Evolutionary conservation across 2,888 invertebrate species (phyloP), one percentile per base, ranked within the genome.

Genomic region (Horisme vitalbata): DNA sequence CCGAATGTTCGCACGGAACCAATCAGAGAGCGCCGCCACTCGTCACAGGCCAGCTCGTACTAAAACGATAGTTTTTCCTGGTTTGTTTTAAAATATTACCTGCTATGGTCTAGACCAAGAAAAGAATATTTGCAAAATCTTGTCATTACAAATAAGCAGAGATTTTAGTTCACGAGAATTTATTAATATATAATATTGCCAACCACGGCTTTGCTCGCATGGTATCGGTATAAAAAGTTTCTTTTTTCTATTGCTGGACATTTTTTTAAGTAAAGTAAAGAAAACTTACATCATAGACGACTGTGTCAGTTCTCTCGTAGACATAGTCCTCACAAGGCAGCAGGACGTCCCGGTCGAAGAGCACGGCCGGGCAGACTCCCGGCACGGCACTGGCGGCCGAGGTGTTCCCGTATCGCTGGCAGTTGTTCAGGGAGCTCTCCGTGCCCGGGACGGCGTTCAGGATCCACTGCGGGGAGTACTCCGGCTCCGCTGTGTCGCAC

Each of bases 1-100:
- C 94, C 95, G 21, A 93, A 59, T 33, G 93, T 94, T 48, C 94
- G 92, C 8, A 94, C 79, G 0, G 94, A 93, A 0, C 95, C 95
- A 26, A 95, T 93, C 52, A 95, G 67, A 0, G 94, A 90, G 18
- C 95, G 83, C 53, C 93, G 93, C 95, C 95, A 95, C 85, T 86
- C 90, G 21, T 92, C 90, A 56, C 94, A 94, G 0, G 91, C 92
- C n/a, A 94, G 68, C 31, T 76, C 79, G 65, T 90, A 94, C 94
- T 94, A 71, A 4, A 70, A 12, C 1, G 12, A 3, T 8, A 13
- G 9, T n/a, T n/a, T n/a, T n/a, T n/a, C n/a, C n/a, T n/a, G n/a
- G n/a, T n/a, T n/a, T n/a, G n/a, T n/a, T n/a, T n/a, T 31, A 4
- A 4, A 15, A 15, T 8, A 2, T 14, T 15, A 18, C 18, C 18